A percentile compares a stretch with the other conserved stretches of the same genome.
Evolutionary conservation across 2,113 vertebrate species (phyloP).

Genomic region (Varanus salvator): DNA sequence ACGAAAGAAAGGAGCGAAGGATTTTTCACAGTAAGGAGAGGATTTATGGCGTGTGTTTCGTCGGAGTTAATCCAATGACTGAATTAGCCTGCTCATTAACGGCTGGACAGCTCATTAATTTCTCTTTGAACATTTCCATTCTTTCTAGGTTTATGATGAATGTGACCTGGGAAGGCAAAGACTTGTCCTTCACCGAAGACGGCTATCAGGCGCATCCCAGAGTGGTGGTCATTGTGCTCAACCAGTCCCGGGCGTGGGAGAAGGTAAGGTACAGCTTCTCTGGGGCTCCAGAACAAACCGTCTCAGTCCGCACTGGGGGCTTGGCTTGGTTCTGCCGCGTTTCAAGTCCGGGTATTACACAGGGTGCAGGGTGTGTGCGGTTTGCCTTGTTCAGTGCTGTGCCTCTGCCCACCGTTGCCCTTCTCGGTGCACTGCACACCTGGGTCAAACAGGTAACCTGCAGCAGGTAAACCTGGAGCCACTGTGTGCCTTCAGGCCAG

Average conservation of each 20-base stretch:
- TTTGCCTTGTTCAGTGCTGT: background rate
- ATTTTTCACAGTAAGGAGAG: background rate
- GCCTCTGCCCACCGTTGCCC: no score
- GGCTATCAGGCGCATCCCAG: conserved; percentile 95
- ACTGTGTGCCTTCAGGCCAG: no score
- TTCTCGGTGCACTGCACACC: no score
- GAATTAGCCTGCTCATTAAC: conserved; percentile 53
- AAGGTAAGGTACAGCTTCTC: conserved; percentile 81
- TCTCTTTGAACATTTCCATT: conserved; percentile 61
- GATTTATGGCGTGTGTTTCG: conserved; percentile 18
- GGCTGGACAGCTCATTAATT: conserved; percentile 66
- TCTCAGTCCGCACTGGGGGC: no score
- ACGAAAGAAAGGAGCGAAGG: background rate
- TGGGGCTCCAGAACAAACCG: no score
- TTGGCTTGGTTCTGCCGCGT: no score
- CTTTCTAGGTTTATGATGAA: conserved; percentile 97
- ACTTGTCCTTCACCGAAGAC: conserved; percentile 97
- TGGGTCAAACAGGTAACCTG: no score
- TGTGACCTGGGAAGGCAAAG: conserved; percentile 95
- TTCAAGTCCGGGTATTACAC: background rate
- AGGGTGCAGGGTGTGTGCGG: background rate
- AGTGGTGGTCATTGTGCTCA: conserved; percentile 95
- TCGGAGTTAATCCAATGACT: conserved; percentile 13
- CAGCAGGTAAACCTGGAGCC: no score
- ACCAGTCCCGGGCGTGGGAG: conserved; percentile 96